Percentiles rank a stretch among this genome's conserved stretches.
Conservation (phyloP, 2,113 vertebrate genomes). For the Edolisoma coerulescens region DNA sequence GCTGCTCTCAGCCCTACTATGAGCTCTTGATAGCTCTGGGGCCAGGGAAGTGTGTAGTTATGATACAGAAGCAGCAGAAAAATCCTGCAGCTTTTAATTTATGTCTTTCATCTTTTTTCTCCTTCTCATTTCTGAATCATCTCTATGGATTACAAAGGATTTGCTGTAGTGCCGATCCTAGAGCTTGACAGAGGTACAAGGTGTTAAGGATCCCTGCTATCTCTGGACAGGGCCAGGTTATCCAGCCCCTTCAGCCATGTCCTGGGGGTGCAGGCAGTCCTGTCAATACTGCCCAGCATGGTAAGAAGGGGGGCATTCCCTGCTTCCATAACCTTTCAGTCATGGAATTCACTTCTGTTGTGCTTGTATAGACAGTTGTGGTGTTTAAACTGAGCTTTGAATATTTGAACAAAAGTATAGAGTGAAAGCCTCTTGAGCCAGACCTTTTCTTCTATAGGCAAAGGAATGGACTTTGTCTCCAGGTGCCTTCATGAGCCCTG, state of each 20-base stretch:
- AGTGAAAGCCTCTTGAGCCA: background rate
- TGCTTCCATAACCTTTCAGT: background rate
- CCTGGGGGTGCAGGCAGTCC: background rate
- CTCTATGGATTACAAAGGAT: background rate
- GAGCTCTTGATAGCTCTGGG: background rate
- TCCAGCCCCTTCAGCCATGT: rapidly evolving
- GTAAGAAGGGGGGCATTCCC: background rate
- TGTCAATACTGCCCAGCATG: background rate
- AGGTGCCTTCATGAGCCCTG: background rate
- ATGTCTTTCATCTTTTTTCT: background rate
- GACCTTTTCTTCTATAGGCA: background rate
- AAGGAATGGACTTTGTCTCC: background rate
- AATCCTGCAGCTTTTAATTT: background rate
- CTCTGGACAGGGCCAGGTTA: background rate
- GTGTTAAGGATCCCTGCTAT: background rate
- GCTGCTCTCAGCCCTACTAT: background rate
- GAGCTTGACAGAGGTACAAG: background rate
- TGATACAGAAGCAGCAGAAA: background rate
- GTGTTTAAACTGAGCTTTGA: background rate
- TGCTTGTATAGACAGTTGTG: background rate
- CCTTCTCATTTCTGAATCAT: background rate
- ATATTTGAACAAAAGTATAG: background rate
- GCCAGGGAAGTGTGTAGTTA: background rate
- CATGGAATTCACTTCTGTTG: background rate
- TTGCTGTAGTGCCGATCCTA: background rate